Evolutionary conservation across 2,797 vertebrate species (phyloP).

Genomic region (Hafferia zeledoni): DNA sequence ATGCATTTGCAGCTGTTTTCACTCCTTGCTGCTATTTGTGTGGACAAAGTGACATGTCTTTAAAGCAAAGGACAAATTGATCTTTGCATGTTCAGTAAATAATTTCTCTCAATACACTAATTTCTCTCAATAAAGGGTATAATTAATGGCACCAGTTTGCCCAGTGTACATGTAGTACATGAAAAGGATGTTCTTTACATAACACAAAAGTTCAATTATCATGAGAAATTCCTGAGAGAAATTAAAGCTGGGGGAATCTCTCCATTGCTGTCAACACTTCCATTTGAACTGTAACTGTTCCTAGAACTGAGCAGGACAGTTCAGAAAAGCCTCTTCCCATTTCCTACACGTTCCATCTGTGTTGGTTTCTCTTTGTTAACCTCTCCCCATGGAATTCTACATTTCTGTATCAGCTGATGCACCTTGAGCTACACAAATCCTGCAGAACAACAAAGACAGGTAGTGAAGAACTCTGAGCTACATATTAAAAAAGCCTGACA

Average conservation of each 20-base stretch:
- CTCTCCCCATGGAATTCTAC: neutral
- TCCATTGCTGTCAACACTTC: neutral
- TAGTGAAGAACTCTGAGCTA: neutral
- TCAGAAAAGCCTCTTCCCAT: fast-evolving
- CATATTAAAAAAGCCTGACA: neutral
- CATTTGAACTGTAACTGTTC: neutral
- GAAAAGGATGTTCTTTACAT: neutral
- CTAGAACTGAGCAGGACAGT: neutral
- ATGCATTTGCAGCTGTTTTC: neutral
- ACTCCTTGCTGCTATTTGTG: neutral
- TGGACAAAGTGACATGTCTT: neutral
- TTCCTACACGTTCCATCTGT: fast-evolving
- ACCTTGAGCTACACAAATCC: neutral
- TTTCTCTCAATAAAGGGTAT: neutral
- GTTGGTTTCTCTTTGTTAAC: fast-evolving
- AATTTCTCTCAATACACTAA: neutral
- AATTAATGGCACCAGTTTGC: neutral
- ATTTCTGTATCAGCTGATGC: neutral
- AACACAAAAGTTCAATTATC: neutral
- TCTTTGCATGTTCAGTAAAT: neutral
- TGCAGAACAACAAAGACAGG: neutral
- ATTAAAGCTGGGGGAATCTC: neutral
- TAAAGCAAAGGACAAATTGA: neutral
- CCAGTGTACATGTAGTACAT: neutral
- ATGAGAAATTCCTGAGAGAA: neutral